Evolutionary conservation across 1,140 invertebrate genomes (phyloP), one percentile per base, ranked within the genome.

Genomic region (Oryzaephilus surinamensis): DNA sequence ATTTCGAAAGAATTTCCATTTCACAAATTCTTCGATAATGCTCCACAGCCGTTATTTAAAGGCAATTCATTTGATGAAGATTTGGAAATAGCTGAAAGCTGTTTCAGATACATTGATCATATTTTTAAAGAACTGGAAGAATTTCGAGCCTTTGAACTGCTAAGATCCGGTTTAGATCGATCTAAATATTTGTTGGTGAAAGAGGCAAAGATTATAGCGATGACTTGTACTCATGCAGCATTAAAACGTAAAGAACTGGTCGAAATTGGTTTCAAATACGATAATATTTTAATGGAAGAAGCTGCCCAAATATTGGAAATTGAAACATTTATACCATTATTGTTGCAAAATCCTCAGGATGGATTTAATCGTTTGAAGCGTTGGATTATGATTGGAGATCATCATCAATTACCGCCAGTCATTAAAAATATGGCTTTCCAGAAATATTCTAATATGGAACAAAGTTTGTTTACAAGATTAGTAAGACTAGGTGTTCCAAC

Each of bases 371-470:
- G 96, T 1, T 63, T 99, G 18, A 99, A 99, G 65, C 75, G 97
- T 8, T 99, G 97, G 96, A 97, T 99, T 34, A 99, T 99, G 97
- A 99, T 99, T 57, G 97, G 96, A 4, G 96, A 99, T 70, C 97
- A 99, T 64, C 92, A 99, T 66, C 97, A 99, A 63, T 69, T 99
- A 45, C 97, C 97, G 0, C 97, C 97, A 0, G 93, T 99, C 6
- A 97, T 99, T 21, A 99, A 99, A 64, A 99, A 99, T 61, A 97
- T 98, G 88, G 95, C 95, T 10, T 99, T 99, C 64, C 94, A 99
- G 65, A 99, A 99, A 61, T 99, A 95, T 64, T 95, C 90, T 4
- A 99, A 99, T 58, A 98, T 99, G 96, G 97, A 99, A 58, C 97
- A 99, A 61, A 95, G 90, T 19, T 69, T 99, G 2, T 99, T 99